These are phyloP conservation scores for Cyprinella venusta DNA, from an alignment of 2,797 vertebrate genomes.

Conservation along the genomic window DNA sequence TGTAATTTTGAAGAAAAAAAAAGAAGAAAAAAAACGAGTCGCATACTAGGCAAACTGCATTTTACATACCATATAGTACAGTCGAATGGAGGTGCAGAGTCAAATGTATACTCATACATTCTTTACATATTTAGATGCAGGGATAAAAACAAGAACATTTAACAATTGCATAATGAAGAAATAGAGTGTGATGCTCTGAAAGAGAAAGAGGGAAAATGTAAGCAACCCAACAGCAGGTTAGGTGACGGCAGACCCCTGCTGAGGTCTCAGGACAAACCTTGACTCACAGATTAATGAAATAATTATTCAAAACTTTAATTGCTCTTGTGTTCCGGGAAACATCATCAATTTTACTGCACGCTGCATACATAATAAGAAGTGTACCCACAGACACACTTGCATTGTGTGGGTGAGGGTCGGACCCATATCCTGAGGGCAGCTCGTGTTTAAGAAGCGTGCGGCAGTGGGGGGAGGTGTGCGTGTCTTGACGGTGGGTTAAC, in stretches of 20 bases:
- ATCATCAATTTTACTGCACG: constrained; percentile 32
- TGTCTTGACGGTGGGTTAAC: constrained; percentile 42
- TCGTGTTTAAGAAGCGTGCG: not conserved
- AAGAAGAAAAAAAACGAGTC: not conserved
- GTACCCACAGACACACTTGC: constrained; percentile 3
- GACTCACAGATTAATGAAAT: constrained; percentile 20
- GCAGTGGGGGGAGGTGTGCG: constrained; percentile 19
- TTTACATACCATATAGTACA: not conserved
- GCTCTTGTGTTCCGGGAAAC: constrained; percentile 4
- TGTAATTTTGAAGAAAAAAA: not conserved
- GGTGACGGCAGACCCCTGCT: not conserved
- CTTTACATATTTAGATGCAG: not conserved
- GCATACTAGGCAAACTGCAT: not conserved
- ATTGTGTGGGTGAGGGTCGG: constrained; percentile 38
- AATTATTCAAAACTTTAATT: constrained; percentile 34
- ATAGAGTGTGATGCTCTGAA: not conserved
- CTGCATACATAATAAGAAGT: constrained; percentile 14
- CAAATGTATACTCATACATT: not conserved
- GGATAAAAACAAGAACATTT: not conserved
- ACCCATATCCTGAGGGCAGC: constrained; percentile 30
- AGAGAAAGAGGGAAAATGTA: not conserved
- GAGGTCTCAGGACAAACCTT: constrained; percentile 12
- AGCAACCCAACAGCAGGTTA: not conserved
- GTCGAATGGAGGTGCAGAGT: not conserved
- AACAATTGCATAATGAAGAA: not conserved